Evolutionary conservation across 2,113 vertebrate species (phyloP).

Genomic region (Theristicus caerulescens): DNA sequence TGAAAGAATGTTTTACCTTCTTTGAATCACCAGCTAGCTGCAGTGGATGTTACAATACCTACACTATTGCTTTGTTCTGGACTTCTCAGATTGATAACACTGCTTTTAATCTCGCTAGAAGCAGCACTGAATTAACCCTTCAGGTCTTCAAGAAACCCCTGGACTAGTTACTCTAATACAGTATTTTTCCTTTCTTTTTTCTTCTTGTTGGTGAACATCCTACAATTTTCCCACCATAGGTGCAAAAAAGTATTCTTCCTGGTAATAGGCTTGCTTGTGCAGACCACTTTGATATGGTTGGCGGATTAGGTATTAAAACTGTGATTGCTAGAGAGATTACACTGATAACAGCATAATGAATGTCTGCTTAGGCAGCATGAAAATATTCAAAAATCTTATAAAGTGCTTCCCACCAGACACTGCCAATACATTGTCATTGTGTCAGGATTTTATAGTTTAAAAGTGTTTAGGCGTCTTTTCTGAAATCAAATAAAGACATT

Average conservation of each 20-base stretch:
- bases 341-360: not conserved
- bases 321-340: not conserved
- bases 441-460: not conserved
- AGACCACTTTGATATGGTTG: not conserved
- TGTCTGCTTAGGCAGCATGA: not conserved
- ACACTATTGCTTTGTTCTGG: not conserved
- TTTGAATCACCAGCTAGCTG: not conserved
- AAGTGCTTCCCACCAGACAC: not conserved
- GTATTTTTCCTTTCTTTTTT: accelerated
- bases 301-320: not conserved
- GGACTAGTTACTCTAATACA: not conserved
- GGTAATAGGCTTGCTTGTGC: not conserved
- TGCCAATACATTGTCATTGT: not conserved
- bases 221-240: not conserved
- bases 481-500: not conserved
- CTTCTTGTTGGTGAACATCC: not conserved
- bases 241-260: not conserved
- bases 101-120: not conserved
- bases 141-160: not conserved
- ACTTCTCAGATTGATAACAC: not conserved
- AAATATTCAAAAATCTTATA: not conserved
- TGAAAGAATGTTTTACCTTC: not conserved
- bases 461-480: not conserved
- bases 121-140: not conserved
- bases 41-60: not conserved